These are phyloP conservation scores for Alviniconcha strummeri DNA, from an alignment of 2,888 invertebrate genomes.

Conservation along the genomic window DNA sequence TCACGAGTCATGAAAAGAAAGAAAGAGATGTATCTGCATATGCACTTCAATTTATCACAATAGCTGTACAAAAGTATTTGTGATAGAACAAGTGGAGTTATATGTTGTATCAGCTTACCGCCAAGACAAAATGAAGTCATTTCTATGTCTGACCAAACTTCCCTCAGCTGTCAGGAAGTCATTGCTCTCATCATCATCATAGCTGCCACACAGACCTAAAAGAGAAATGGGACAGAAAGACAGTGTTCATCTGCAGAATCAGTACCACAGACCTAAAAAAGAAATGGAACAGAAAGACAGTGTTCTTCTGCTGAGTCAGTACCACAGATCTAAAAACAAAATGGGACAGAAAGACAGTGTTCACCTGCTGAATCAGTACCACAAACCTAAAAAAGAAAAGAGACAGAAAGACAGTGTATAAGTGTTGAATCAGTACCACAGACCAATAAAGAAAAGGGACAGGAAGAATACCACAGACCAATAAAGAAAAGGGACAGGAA, in stretches of 20 bases:
- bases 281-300: not conserved
- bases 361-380: too few species aligned
- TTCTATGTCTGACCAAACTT: conserved; percentile 20
- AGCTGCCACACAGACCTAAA: conserved; percentile 52
- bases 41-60: too few species aligned
- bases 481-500: not conserved
- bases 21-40: too few species aligned
- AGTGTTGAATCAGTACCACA: conserved; percentile 26
- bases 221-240: not conserved
- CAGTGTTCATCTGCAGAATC: too few species aligned
- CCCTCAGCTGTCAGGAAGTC: conserved; percentile 46
- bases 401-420: not conserved
- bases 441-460: conserved; percentile 37
- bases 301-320: not conserved
- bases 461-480: too few species aligned
- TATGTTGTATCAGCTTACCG: conserved; percentile 34
- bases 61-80: too few species aligned
- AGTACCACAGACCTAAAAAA: too few species aligned
- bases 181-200: conserved; percentile 46
- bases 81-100: too few species aligned
- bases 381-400: conserved; percentile 1
- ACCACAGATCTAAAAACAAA: conserved; percentile 42
- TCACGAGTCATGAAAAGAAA: too few species aligned
- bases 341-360: not conserved
- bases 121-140: conserved; percentile 37